A percentile compares a stretch with the other conserved stretches of the same genome.
Evolutionary conservation across 2,113 vertebrate species (phyloP).

Genomic region (Nicator chloris): DNA sequence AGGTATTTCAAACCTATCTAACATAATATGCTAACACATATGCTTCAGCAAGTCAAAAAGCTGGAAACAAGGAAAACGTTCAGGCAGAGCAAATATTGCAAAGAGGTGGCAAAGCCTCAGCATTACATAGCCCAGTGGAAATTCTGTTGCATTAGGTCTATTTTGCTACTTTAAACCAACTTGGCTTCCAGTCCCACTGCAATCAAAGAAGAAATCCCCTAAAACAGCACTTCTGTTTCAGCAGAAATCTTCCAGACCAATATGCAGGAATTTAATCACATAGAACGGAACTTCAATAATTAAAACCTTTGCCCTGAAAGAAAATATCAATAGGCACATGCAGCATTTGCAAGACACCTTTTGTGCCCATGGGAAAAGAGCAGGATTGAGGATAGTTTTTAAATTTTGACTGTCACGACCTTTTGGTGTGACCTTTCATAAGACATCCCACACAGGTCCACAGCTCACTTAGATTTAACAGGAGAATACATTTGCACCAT

Average conservation of each 20-base stretch:
- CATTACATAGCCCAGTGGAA: neutral
- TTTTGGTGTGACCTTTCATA: neutral
- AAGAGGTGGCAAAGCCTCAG: neutral
- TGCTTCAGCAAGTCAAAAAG: neutral
- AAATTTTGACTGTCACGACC: neutral
- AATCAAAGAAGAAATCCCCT: neutral
- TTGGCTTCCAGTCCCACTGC: neutral
- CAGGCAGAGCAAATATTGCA: accelerated
- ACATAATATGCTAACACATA: too few species aligned
- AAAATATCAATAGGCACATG: neutral
- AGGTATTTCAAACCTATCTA: neutral
- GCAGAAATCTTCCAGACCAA: neutral
- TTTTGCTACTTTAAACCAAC: neutral
- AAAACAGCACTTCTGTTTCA: neutral
- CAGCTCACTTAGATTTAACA: neutral
- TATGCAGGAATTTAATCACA: neutral
- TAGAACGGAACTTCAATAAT: neutral
- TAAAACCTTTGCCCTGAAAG: neutral
- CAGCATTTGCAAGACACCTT: neutral
- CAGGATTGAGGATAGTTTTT: neutral
- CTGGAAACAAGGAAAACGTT: neutral
- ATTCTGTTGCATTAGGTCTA: neutral
- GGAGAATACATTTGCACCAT: neutral
- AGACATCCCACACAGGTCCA: neutral
- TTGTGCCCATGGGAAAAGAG: neutral